Evolutionary conservation across 2,888 invertebrate species (phyloP).

Genomic region (Yponomeuta malinellus): DNA sequence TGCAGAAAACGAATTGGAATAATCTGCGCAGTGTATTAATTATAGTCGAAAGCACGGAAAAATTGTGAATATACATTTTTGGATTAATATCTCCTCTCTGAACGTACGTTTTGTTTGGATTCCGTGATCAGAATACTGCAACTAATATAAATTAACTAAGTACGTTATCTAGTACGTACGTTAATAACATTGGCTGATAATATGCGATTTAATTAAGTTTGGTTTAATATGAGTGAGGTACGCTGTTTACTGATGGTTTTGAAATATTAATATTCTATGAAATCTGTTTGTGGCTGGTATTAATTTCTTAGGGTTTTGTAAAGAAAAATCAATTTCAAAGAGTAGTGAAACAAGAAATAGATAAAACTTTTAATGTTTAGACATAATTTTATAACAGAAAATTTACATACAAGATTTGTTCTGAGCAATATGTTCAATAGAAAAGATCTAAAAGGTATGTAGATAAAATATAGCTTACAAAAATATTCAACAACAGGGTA

Average conservation of each 20-base stretch:
- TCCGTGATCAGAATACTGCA: not conserved
- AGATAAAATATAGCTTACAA: not conserved
- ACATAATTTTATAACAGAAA: not conserved
- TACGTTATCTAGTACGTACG: not conserved
- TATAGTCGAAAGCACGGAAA: not conserved
- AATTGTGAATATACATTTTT: not conserved
- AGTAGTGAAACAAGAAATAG: not conserved
- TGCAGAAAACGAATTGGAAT: constrained; percentile 18
- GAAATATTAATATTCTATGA: too few species aligned
- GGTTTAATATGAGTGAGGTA: not conserved
- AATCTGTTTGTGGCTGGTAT: not conserved
- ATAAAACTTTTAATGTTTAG: constrained; percentile 5
- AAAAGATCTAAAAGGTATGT: not conserved
- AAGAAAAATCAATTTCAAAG: constrained; percentile 4
- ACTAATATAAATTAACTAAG: not conserved
- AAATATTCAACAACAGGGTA: constrained; percentile 9
- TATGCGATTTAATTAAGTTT: not conserved
- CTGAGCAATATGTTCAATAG: not conserved
- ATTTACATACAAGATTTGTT: not conserved
- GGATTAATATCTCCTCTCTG: not conserved
- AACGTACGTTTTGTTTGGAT: not conserved
- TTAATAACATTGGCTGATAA: not conserved
- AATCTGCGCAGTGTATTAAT: not conserved
- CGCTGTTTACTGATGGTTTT: not conserved
- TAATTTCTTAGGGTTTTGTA: not conserved